Evolutionary conservation across 35 echinoderm and acorn worm species (phyloP).

Genomic region (Anneissia japonica): DNA sequence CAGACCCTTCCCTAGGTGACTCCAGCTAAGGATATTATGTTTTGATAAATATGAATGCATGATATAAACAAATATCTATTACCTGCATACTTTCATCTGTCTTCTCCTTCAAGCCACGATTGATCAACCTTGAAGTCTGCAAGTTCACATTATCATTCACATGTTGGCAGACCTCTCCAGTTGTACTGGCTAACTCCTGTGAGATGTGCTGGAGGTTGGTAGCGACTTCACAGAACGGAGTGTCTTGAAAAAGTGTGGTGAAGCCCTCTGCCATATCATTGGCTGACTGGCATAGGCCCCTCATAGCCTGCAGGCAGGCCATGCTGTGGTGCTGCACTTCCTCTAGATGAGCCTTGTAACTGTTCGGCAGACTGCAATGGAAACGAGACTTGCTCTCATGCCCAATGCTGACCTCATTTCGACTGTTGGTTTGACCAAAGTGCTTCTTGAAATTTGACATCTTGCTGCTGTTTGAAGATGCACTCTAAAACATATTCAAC

Average conservation of each 20-base stretch:
- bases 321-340: conserved; percentile 53
- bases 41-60: neutral
- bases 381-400: conserved; percentile 37
- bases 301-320: conserved; percentile 46
- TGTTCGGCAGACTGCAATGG: conserved; percentile 64
- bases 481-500: too few relatives aligned
- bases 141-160: conserved; percentile 50
- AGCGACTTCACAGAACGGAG: conserved; percentile 52
- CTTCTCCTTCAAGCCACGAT: conserved; percentile 36
- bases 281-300: conserved; percentile 49
- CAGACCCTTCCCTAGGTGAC: neutral
- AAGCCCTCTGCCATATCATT: conserved; percentile 54
- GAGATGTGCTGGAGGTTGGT: conserved; percentile 49
- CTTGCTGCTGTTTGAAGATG: neutral
- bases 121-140: conserved; percentile 41
- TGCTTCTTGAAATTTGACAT: neutral
- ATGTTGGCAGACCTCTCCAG: conserved; percentile 35
- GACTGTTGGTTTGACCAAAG: neutral
- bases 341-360: conserved; percentile 44
- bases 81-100: conserved; percentile 69
- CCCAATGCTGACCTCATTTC: neutral
- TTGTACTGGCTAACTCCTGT: conserved; percentile 48
- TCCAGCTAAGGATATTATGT: neutral
- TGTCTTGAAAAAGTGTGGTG: conserved; percentile 47
- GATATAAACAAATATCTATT: neutral